Base-by-base conservation (phyloP, 2,888 invertebrate genomes). In the Apoda limacodes region DNA sequence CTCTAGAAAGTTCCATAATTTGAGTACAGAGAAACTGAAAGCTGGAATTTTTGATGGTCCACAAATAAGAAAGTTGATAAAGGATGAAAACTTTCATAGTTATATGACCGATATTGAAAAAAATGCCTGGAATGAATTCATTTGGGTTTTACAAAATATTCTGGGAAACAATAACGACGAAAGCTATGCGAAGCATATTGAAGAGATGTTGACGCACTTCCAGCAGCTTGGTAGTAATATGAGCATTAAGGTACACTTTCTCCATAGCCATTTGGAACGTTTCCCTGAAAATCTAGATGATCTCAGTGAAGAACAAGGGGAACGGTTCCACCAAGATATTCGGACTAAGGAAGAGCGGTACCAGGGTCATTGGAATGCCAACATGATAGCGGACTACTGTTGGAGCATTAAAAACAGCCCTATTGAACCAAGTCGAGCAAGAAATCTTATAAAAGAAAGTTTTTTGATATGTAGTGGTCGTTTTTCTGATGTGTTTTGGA, bases 301-400 rank as follows among this genome's bases (percentile, higher is more conserved):
- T 34, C 37, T 41, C 22, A 59, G 52, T 32, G 54, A 57, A 32
- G 56, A 59, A 34, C 56, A 59, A 23, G 54, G 51, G 33, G 53
- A 61, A 33, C 43, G 54, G 19, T 52, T 62, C 24, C 55, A 59
- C 39, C 55, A 57, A 33, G 57, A 60, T 33, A 37, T 58, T 24
- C 42, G 42, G 14, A 41, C 41, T 9, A 59, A 61, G 40, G 54
- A 61, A 37, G 46, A 48, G 21, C 35, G 54, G 1, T 60, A 58
- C 38, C 53, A 57, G 37, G 52, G 52, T 45, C 41, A 41, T 30
- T 53, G 49, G 49, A 31, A 39, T 19, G 15, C 19, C 2, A 24
- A 37, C 33, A 32, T 37, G 36, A 37, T 40, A 22, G 28, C 41
- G 32, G 42, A 39, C 15, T 31, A 32, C 37, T 37, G 42, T 45